Evolutionary conservation across 2,888 invertebrate species (phyloP), one percentile per base, ranked within the genome.

Genomic region (Gryllus longicercus): DNA sequence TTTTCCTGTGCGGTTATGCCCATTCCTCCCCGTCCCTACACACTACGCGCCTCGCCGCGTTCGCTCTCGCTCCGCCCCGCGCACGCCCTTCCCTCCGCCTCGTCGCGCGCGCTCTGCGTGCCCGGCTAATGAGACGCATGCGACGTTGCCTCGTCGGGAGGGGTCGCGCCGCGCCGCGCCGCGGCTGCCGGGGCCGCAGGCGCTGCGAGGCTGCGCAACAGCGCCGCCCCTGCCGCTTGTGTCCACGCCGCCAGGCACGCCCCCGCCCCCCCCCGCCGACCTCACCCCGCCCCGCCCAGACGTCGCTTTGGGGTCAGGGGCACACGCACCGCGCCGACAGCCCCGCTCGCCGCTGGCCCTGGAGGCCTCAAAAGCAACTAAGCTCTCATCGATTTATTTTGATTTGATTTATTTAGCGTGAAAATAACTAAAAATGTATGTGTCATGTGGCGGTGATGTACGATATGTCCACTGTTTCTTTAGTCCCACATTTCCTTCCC

Each of bases 111-210:
- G 16, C n/a, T n/a, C n/a, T 16, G 16, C 63, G n/a, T n/a, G 63
- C 63, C 63, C 63, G n/a, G 63, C 63, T 63, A 63, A 63, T 63
- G 63, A 63, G 63, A 63, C n/a, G 63, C 63, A 14, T 63, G 63
- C 63, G n/a, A 63, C 63, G 63, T 63, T n/a, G 63, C 63, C n/a
- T 5, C 63, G n/a, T 63, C 63, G n/a, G 16, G n/a, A 12, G 16
- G n/a, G 16, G n/a, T 63, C 11, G 16, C 63, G 3, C 11, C 12
- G 18, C 63, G 16, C 63, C 63, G 63, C n/a, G 63, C 11, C 63
- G n/a, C 63, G 63, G 0, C n/a, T 5, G 16, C 63, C 63, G 16
- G 1, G 63, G 16, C 16, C n/a, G 63, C 38, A 38, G 38, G 38
- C 38, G 63, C 63, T 63, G 63, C 63, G 63, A 63, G 12, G 63